Conservation (phyloP, 2,888 invertebrate species). For the Hesperia comma region DNA sequence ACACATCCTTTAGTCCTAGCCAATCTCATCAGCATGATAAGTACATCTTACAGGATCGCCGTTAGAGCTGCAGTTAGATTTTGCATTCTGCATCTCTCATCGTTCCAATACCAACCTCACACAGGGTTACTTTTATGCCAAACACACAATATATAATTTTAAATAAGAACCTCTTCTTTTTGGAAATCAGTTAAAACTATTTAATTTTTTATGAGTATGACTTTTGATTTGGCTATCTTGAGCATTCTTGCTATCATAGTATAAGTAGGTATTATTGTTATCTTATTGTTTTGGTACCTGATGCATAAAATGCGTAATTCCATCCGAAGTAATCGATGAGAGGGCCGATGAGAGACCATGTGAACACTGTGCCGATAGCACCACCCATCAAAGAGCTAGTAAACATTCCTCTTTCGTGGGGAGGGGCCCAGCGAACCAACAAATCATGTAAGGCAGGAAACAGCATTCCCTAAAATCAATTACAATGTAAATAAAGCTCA, state of each 20-base stretch:
- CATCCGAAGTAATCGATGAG: conserved; percentile 86
- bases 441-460: conserved; percentile 86
- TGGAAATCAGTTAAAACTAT: too few relatives aligned
- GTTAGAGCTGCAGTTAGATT: too few relatives aligned
- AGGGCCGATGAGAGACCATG: conserved; percentile 87
- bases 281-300: conserved; percentile 58
- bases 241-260: neutral
- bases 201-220: too few relatives aligned
- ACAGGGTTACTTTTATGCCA: too few relatives aligned
- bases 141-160: too few relatives aligned
- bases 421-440: conserved; percentile 89
- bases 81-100: too few relatives aligned
- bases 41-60: too few relatives aligned
- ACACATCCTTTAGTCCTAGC: too few relatives aligned
- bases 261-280: neutral
- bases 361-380: conserved; percentile 88
- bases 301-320: conserved; percentile 87
- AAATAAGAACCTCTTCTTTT: too few relatives aligned
- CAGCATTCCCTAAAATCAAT: conserved; percentile 76
- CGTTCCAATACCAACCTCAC: too few relatives aligned
- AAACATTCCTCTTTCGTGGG: conserved; percentile 88
- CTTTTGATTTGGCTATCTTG: neutral
- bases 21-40: too few relatives aligned
- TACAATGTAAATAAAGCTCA: conserved; percentile 63
- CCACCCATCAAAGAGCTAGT: conserved; percentile 87